Percentiles rank a stretch among this genome's conserved stretches.
Conservation (phyloP, 2,797 vertebrate genomes). For the Microctenopoma stevenorrisi region DNA sequence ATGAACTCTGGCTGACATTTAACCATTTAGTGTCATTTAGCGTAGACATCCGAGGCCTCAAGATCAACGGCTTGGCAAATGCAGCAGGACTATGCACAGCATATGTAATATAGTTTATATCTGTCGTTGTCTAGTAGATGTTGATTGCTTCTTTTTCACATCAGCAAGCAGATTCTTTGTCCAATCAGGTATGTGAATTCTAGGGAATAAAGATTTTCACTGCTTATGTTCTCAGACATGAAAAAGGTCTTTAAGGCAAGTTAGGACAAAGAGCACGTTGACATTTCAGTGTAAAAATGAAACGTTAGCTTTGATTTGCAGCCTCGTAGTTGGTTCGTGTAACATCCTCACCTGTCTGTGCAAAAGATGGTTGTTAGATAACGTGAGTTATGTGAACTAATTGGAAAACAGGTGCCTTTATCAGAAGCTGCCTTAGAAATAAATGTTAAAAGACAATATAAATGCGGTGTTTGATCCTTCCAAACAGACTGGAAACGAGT, state of each 20-base stretch:
- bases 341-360: not conserved
- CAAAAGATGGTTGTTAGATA: not conserved
- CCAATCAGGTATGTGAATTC: not conserved
- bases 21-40: not conserved
- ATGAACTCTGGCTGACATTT: constrained; percentile 29
- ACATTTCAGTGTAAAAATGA: not conserved
- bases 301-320: constrained; percentile 3
- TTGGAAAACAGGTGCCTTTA: not conserved
- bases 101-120: constrained; percentile 7
- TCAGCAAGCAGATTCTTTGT: not conserved
- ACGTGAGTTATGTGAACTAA: constrained; percentile 1
- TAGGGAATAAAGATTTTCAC: not conserved
- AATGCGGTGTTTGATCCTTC: constrained; percentile 16
- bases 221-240: constrained; percentile 1
- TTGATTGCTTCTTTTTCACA: not conserved
- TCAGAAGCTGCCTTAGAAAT: not conserved
- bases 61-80: constrained; percentile 6
- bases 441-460: constrained; percentile 2
- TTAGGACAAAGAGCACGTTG: not conserved
- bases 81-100: constrained; percentile 11
- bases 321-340: not conserved
- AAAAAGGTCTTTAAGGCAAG: not conserved
- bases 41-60: constrained; percentile 13
- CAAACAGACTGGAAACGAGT: constrained; percentile 13
- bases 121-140: not conserved